Percentiles rank a stretch among this genome's conserved stretches.
Conservation (phyloP, 2,888 invertebrate genomes). For the Drosophila lutescens region DNA sequence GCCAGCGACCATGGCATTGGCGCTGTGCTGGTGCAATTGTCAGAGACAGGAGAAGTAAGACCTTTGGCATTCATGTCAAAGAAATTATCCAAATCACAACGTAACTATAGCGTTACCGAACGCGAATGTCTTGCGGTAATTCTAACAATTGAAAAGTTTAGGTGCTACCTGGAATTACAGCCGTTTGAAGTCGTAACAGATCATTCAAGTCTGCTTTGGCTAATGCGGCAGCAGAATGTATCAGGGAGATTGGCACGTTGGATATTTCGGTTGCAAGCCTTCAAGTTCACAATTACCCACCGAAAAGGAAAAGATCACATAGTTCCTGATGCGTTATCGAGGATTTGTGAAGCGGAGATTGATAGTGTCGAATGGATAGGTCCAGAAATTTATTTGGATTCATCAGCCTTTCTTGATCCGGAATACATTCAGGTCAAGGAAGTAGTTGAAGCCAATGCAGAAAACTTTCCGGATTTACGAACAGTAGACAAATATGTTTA, state of each 20-base stretch:
- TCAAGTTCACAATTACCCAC: constrained; percentile 1
- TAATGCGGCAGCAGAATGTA: neutral
- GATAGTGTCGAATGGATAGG: neutral
- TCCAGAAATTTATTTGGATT: neutral
- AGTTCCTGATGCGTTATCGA: constrained; percentile 11
- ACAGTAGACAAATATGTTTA: constrained; percentile 1
- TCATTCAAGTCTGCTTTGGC: neutral
- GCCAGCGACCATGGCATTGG: neutral
- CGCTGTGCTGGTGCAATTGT: neutral
- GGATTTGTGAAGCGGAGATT: neutral
- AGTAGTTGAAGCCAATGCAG: neutral
- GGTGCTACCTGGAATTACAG: neutral
- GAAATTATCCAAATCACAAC: neutral
- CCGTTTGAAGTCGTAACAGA: constrained; percentile 1
- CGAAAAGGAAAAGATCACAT: constrained; percentile 21
- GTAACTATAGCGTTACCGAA: neutral
- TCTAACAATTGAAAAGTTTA: neutral
- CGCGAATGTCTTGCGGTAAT: too few relatives aligned
- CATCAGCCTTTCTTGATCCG: neutral
- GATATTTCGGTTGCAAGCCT: constrained; percentile 1
- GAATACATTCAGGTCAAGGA: neutral
- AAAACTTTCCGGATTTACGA: neutral
- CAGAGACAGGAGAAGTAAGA: neutral
- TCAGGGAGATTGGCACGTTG: neutral
- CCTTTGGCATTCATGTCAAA: neutral